A percentile compares a stretch with the other conserved stretches of the same genome.
phyloP scores from a whole-genome alignment of 2,113 vertebrate genomes.

The Cololabis saira region DNA sequence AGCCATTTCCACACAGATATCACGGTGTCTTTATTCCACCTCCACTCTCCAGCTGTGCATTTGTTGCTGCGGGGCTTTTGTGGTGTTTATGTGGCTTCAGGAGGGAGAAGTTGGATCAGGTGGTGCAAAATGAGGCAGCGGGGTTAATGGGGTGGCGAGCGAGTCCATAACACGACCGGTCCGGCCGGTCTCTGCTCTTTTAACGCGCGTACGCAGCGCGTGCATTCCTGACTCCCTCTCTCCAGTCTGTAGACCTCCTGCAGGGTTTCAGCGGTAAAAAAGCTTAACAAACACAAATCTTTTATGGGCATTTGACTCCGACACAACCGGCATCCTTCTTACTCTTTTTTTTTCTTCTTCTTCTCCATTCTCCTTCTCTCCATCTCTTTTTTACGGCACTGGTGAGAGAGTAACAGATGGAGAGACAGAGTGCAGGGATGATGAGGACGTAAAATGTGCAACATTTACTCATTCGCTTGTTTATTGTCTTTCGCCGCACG shows the following conservation, averaged over 20 bases:
- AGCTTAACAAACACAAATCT: conserved; percentile 37
- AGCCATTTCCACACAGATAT: too few species aligned
- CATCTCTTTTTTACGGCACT: conserved; percentile 49
- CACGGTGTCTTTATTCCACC: too few species aligned
- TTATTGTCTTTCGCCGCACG: conserved; percentile 84
- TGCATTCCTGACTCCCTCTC: not conserved
- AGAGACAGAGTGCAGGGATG: conserved; percentile 73
- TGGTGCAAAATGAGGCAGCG: too few species aligned
- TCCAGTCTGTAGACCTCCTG: not conserved
- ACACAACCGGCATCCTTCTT: conserved; percentile 12
- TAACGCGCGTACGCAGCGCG: too few species aligned
- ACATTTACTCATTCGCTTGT: conserved; percentile 77
- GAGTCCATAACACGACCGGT: too few species aligned
- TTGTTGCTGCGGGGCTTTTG: too few species aligned
- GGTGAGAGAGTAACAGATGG: conserved; percentile 80
- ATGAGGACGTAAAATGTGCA: conserved; percentile 91
- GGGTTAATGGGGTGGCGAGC: too few species aligned
- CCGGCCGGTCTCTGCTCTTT: too few species aligned
- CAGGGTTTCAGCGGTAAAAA: conserved; percentile 6
- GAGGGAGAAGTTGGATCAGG: too few species aligned
- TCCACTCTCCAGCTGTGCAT: too few species aligned
- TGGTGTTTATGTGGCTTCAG: too few species aligned
- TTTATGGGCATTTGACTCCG: conserved; percentile 31
- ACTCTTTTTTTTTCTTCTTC: conserved; percentile 9
- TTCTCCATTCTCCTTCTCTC: conserved; percentile 11